Evolutionary conservation across 2,113 vertebrate genomes (phyloP).

Genomic region (Columbina picui): DNA sequence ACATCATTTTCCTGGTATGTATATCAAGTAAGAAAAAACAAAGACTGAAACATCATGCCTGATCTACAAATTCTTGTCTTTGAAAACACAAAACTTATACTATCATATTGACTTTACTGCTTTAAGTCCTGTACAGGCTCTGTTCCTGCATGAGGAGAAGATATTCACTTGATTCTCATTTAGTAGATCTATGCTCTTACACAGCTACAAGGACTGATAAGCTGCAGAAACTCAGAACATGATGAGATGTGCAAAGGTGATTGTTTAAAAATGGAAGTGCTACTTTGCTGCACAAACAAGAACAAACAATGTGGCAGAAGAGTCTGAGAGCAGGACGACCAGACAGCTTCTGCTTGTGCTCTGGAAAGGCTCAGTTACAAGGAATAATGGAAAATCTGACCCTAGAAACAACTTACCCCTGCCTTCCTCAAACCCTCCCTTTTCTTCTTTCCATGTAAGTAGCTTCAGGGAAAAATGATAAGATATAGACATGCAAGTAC

Average conservation of each 20-base stretch:
- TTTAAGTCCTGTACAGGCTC: neutral
- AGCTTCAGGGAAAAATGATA: neutral
- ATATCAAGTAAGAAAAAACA: neutral
- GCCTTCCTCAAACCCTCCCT: neutral
- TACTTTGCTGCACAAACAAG: neutral
- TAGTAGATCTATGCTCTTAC: neutral
- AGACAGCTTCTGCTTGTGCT: neutral
- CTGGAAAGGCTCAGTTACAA: neutral
- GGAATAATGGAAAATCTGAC: neutral
- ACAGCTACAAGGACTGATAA: neutral
- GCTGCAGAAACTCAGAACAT: neutral
- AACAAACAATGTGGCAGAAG: neutral
- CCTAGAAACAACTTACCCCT: neutral
- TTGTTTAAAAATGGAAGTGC: neutral
- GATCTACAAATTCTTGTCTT: neutral
- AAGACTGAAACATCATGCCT: neutral
- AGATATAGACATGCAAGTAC: neutral
- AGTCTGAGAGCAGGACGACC: neutral
- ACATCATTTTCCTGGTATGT: rapidly evolving
- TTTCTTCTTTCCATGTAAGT: neutral
- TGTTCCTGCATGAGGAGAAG: neutral
- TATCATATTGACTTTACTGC: neutral
- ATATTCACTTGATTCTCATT: neutral
- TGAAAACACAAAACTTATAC: neutral
- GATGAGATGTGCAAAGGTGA: rapidly evolving